Percentiles rank a stretch among this genome's conserved stretches.
phyloP scores from a whole-genome alignment of 2,888 invertebrate species.

The Agrochola circellaris region DNA sequence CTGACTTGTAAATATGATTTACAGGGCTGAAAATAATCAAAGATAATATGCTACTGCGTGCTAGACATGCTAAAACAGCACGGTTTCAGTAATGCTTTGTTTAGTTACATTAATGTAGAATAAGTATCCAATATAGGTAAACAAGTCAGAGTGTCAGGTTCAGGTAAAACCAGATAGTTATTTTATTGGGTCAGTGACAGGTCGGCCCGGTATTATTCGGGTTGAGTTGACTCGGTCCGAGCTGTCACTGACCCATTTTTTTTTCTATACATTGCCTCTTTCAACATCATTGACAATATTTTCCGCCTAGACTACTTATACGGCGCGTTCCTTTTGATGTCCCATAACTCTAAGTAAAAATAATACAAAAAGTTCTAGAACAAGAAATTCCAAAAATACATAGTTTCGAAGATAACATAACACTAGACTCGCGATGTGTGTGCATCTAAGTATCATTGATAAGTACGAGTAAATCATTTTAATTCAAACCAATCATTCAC shows the following conservation, averaged over 20 bases:
- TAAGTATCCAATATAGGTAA: not conserved
- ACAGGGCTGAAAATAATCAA: slow-evolving; percentile 12
- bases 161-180: not conserved
- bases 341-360: too few relatives aligned
- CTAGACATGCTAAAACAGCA: slow-evolving; percentile 5
- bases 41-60: slow-evolving; percentile 24
- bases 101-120: not conserved
- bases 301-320: not conserved
- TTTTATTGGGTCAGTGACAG: too few relatives aligned
- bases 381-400: too few relatives aligned
- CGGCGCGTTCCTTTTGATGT: too few relatives aligned
- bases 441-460: too few relatives aligned
- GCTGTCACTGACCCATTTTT: not conserved
- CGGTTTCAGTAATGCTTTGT: slow-evolving; percentile 25
- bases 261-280: not conserved
- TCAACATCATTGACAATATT: not conserved
- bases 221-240: too few relatives aligned
- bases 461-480: too few relatives aligned
- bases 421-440: too few relatives aligned
- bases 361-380: too few relatives aligned
- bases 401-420: too few relatives aligned
- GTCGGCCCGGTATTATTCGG: too few relatives aligned
- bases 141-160: not conserved
- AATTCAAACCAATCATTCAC: too few relatives aligned
- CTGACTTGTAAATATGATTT: not conserved